Percentiles rank a stretch among this genome's conserved stretches.
Evolutionary conservation across 2,888 invertebrate species (phyloP).

Genomic region (Dascillus cervinus): DNA sequence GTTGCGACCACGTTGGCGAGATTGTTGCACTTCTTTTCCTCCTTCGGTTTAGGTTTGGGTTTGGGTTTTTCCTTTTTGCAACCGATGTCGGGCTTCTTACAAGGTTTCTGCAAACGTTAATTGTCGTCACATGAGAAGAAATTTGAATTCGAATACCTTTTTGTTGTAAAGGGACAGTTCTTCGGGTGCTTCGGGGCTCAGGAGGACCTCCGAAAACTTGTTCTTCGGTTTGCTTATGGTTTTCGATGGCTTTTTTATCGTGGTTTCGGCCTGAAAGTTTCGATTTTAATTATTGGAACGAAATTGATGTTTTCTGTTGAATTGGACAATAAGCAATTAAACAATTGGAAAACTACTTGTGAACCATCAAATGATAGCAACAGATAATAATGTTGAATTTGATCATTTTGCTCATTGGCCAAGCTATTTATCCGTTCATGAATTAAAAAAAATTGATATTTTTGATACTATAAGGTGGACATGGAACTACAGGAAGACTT

Average conservation of each 20-base stretch:
- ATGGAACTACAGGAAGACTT: too few species aligned
- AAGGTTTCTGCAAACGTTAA: conserved; percentile 1
- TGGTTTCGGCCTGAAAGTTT: too few species aligned
- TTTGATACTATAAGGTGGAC: too few species aligned
- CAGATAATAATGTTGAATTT: too few species aligned
- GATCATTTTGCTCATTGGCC: too few species aligned
- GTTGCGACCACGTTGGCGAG: too few species aligned
- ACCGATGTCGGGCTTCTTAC: conserved; percentile 2
- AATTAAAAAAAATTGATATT: too few species aligned
- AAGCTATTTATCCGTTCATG: too few species aligned
- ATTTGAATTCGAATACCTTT: background rate
- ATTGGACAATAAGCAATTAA: background rate
- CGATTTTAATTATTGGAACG: too few species aligned
- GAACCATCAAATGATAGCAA: background rate
- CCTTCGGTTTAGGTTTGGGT: conserved; percentile 3
- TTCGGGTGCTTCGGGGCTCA: background rate
- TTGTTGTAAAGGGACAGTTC: background rate
- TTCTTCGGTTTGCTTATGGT: too few species aligned
- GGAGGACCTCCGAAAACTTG: too few species aligned
- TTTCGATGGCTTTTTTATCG: too few species aligned
- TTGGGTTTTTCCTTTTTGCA: conserved; percentile 2
- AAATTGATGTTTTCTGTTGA: conserved; percentile 1
- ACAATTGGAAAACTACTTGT: background rate
- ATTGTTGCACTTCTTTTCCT: conserved; percentile 2
- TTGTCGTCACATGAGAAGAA: background rate